Conservation (phyloP, 2,797 vertebrate genomes). For the Semotilus atromaculatus region DNA sequence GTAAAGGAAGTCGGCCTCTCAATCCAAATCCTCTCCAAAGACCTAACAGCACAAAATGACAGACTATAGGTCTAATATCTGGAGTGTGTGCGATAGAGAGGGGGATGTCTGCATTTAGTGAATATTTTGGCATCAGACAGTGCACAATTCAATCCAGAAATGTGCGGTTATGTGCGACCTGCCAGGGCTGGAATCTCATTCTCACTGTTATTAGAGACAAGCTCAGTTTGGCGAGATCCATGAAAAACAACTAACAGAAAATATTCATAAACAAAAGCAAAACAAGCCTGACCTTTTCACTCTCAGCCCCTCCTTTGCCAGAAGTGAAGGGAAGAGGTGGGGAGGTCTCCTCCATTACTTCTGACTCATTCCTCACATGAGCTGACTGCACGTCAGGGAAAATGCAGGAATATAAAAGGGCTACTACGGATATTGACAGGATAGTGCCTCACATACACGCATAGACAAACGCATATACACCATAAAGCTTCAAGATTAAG, state of each 20-base stretch:
- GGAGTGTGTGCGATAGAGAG: slow-evolving; percentile 40
- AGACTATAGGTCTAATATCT: slow-evolving; percentile 28
- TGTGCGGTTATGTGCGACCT: background rate
- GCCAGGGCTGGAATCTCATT: slow-evolving; percentile 21
- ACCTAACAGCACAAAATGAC: slow-evolving; percentile 34
- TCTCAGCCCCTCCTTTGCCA: background rate
- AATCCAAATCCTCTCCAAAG: slow-evolving; percentile 65
- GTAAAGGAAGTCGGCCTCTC: slow-evolving; percentile 78
- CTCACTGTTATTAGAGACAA: slow-evolving; percentile 10
- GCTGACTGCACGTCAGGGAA: background rate
- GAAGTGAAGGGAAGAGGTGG: slow-evolving; percentile 6
- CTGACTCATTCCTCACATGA: slow-evolving; percentile 24
- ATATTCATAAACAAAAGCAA: slow-evolving; percentile 30
- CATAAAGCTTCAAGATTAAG: background rate
- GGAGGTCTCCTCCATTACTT: slow-evolving; percentile 24
- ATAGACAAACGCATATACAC: background rate
- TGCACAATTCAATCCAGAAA: slow-evolving; percentile 17
- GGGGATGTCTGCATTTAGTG: slow-evolving; percentile 54
- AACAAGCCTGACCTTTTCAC: slow-evolving; percentile 44
- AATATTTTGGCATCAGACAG: slow-evolving; percentile 46
- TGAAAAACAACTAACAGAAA: slow-evolving; percentile 35
- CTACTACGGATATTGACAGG: background rate
- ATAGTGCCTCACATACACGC: background rate
- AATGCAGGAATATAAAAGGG: slow-evolving; percentile 16
- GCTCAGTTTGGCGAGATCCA: slow-evolving; percentile 2